phyloP scores from a whole-genome alignment of 2,113 vertebrate genomes.

The Phrynosoma blainvillii region DNA sequence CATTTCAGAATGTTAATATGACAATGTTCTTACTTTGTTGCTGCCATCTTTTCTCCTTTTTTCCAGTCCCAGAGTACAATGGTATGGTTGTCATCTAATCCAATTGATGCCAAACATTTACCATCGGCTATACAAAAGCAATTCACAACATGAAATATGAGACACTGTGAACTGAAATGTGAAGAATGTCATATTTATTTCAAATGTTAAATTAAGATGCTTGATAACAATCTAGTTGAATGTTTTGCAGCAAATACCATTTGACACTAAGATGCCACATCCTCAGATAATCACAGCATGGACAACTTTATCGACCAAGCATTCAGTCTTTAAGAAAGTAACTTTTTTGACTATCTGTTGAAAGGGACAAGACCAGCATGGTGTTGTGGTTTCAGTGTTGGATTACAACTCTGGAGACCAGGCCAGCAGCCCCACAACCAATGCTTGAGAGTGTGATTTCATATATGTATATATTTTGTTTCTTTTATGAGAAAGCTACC shows the following conservation, averaged over 20 bases:
- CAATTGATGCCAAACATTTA: constrained; percentile 92
- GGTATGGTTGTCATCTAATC: constrained; percentile 92
- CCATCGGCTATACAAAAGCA: constrained; percentile 86
- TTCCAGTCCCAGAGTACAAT: constrained; percentile 99
- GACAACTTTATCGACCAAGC: too few species aligned
- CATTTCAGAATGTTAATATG: neutral
- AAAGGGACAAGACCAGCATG: too few species aligned
- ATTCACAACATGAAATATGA: constrained; percentile 57
- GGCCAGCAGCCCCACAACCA: neutral
- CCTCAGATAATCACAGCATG: neutral
- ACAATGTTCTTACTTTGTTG: constrained; percentile 82
- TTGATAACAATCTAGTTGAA: neutral
- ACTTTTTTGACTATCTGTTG: too few species aligned
- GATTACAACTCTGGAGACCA: too few species aligned
- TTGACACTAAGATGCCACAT: neutral
- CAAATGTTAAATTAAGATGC: neutral
- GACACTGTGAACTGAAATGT: constrained; percentile 37
- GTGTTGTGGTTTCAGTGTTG: too few species aligned
- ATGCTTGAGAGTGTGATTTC: neutral
- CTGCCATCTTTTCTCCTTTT: constrained; percentile 93
- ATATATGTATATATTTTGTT: too few species aligned
- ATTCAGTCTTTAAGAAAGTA: neutral
- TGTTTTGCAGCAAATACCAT: neutral
- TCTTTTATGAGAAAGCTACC: neutral
- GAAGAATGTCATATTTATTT: neutral